These are phyloP conservation scores for Silvanus unidentatus DNA, from an alignment of 2,888 invertebrate genomes.

Conservation along the genomic window DNA sequence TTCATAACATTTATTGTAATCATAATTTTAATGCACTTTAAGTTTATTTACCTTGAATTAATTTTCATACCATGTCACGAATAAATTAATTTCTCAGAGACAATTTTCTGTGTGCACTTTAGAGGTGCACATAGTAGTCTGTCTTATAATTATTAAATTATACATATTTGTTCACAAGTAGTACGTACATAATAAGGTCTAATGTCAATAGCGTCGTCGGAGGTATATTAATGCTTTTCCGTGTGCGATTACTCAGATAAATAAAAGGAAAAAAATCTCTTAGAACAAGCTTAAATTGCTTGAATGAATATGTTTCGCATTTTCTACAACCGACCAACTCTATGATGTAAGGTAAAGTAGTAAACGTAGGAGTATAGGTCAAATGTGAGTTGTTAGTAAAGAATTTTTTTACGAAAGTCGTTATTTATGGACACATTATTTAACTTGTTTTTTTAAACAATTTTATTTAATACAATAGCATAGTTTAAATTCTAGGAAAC, in stretches of 20 bases:
- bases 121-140: no score
- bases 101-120: no score
- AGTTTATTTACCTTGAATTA: no score
- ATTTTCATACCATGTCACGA: no score
- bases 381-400: slow-evolving; percentile 27
- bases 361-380: slow-evolving; percentile 28
- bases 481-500: slow-evolving; percentile 4
- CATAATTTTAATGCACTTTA: no score
- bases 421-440: slow-evolving; percentile 11
- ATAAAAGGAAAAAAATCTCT: not conserved
- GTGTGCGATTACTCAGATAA: slow-evolving; percentile 1
- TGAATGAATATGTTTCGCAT: slow-evolving; percentile 18
- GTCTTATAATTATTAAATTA: no score
- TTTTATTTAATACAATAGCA: slow-evolving; percentile 5
- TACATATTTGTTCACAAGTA: no score
- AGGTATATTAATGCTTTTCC: slow-evolving; percentile 1
- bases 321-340: slow-evolving; percentile 5
- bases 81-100: no score
- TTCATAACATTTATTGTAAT: no score
- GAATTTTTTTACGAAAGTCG: slow-evolving; percentile 21
- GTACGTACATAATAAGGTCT: no score
- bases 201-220: no score
- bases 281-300: not conserved
- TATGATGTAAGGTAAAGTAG: slow-evolving; percentile 22
- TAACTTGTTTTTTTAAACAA: slow-evolving; percentile 7